Conservation (phyloP, 2,797 vertebrate species). For the Sebastes vulpes region DNA sequence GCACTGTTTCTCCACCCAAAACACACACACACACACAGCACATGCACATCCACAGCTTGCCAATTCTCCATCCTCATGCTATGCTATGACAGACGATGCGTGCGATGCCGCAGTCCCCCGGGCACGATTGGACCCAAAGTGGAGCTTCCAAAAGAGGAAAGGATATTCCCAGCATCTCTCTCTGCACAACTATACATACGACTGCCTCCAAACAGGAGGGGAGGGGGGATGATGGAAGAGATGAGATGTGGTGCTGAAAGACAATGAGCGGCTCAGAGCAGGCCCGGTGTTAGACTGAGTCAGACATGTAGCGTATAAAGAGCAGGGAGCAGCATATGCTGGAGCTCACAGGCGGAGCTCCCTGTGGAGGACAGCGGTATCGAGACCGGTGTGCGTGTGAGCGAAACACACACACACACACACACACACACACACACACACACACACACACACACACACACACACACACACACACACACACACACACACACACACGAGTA, state of each 20-base stretch:
- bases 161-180: constrained; percentile 32
- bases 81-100: constrained; percentile 20
- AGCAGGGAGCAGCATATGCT: not conserved
- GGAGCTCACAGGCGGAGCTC: not conserved
- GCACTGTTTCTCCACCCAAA: not conserved
- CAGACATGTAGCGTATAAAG: not conserved
- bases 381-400: not conserved
- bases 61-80: constrained; percentile 8
- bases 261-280: constrained; percentile 30
- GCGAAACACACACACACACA: too few species aligned
- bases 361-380: not conserved
- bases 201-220: not conserved
- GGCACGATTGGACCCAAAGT: not conserved
- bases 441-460: too few species aligned
- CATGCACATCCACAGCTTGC: not conserved
- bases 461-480: not conserved
- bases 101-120: not conserved
- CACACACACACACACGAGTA: not conserved
- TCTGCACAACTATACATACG: constrained; percentile 4
- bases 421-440: too few species aligned
- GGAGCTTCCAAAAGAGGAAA: constrained; percentile 14
- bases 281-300: not conserved
- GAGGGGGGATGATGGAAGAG: constrained; percentile 4
- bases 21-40: not conserved
- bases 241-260: constrained; percentile 36